These are phyloP conservation scores for Siderastrea radians DNA, from an alignment of 92 coral and sea anemone genomes.

Conservation along the genomic window DNA sequence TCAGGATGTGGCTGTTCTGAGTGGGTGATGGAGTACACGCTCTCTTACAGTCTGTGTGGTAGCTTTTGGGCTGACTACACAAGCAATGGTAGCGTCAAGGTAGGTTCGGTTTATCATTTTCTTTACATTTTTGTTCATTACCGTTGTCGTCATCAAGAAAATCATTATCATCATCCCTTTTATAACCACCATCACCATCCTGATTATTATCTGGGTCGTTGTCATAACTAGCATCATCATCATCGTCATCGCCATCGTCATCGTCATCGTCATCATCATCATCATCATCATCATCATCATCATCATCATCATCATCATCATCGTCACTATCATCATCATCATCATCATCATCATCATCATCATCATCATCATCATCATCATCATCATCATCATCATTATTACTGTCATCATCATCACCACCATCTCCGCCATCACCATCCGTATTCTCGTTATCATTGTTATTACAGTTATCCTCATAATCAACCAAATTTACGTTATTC, in stretches of 20 bases:
- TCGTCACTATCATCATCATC: not conserved
- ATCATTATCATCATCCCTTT: not conserved
- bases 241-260: not conserved
- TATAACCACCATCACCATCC: not conserved
- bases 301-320: too few species aligned
- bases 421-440: too few species aligned
- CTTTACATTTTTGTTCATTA: not conserved
- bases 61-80: conserved; percentile 54
- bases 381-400: too few species aligned
- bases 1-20: conserved; percentile 32
- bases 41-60: conserved; percentile 68
- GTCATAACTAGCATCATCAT: not conserved
- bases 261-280: not conserved
- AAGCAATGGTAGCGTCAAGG: conserved; percentile 43
- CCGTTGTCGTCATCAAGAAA: not conserved
- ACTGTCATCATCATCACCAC: too few species aligned
- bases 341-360: not conserved
- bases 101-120: conserved; percentile 20
- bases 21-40: conserved; percentile 49
- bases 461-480: too few species aligned
- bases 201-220: not conserved
- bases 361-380: too few species aligned
- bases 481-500: too few species aligned
- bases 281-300: too few species aligned
- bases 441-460: too few species aligned